phyloP scores from a whole-genome alignment of 2,113 vertebrate genomes.

The Porphyrio hochstetteri region DNA sequence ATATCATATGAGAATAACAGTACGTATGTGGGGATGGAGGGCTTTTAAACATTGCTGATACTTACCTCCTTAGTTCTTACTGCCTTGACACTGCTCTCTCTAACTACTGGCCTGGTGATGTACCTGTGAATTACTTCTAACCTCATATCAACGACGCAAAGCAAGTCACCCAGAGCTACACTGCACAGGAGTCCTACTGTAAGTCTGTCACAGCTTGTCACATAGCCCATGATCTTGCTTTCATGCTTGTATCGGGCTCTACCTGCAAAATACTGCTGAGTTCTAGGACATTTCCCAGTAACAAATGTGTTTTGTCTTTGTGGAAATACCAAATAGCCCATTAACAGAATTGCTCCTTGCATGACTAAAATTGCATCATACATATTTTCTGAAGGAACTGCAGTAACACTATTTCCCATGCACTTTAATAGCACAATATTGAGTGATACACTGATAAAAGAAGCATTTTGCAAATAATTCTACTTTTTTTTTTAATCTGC shows the following conservation, averaged over 20 bases:
- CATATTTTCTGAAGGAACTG: neutral
- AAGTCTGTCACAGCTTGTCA: accelerated
- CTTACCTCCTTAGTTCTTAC: neutral
- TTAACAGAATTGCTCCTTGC: neutral
- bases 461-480: neutral
- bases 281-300: neutral
- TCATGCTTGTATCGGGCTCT: neutral
- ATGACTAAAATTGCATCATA: neutral
- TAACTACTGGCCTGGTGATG: neutral
- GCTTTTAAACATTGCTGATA: neutral
- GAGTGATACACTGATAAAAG: neutral
- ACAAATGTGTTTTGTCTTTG: neutral
- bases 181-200: neutral
- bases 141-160: neutral
- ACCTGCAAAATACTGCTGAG: neutral
- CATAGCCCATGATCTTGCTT: neutral
- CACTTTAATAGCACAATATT: neutral
- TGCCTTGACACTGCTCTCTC: neutral
- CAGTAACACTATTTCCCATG: neutral
- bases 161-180: neutral
- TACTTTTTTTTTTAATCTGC: neutral
- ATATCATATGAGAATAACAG: neutral
- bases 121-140: neutral
- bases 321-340: neutral
- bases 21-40: neutral